Percentiles rank a stretch among this genome's conserved stretches.
phyloP scores from a whole-genome alignment of 2,888 invertebrate genomes.

The Cryptus armator region DNA sequence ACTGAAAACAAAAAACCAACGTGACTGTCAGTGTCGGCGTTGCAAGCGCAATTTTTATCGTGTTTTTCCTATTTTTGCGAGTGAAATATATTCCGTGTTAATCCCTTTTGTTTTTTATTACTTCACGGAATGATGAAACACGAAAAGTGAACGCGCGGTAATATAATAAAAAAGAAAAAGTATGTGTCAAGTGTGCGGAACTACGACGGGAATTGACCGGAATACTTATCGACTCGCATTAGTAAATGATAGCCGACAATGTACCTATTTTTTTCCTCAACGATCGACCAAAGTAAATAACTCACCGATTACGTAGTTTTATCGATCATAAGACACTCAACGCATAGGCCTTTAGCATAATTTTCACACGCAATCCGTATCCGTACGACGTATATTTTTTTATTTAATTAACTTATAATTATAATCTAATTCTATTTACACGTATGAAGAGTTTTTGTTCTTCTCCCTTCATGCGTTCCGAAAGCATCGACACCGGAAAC shows the following conservation, averaged over 20 bases:
- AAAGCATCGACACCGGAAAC: slow-evolving; percentile 69
- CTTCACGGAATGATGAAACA: not conserved
- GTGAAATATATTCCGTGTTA: not conserved
- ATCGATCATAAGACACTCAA: slow-evolving; percentile 60
- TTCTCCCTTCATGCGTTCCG: slow-evolving; percentile 69
- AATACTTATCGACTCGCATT: slow-evolving; percentile 27
- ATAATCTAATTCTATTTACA: slow-evolving; percentile 79
- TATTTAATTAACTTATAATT: slow-evolving; percentile 77
- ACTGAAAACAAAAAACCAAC: slow-evolving; percentile 64
- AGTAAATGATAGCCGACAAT: slow-evolving; percentile 28
- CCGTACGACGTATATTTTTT: slow-evolving; percentile 39
- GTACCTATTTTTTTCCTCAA: not conserved
- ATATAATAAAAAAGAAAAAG: not conserved
- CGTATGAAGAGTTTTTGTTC: slow-evolving; percentile 68
- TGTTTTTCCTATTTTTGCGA: not conserved
- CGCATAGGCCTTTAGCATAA: slow-evolving; percentile 65
- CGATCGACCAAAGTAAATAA: slow-evolving; percentile 24
- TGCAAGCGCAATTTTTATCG: slow-evolving; percentile 31
- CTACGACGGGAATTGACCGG: slow-evolving; percentile 32
- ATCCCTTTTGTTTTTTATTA: not conserved
- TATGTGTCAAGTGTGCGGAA: not conserved
- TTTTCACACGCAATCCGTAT: slow-evolving; percentile 51
- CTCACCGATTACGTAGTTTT: slow-evolving; percentile 58
- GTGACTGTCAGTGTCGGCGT: not conserved
- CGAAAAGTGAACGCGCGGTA: not conserved